Evolutionary conservation across 2,888 invertebrate species (phyloP), one percentile per base, ranked within the genome.

Genomic region (Calliopum simillimum): DNA sequence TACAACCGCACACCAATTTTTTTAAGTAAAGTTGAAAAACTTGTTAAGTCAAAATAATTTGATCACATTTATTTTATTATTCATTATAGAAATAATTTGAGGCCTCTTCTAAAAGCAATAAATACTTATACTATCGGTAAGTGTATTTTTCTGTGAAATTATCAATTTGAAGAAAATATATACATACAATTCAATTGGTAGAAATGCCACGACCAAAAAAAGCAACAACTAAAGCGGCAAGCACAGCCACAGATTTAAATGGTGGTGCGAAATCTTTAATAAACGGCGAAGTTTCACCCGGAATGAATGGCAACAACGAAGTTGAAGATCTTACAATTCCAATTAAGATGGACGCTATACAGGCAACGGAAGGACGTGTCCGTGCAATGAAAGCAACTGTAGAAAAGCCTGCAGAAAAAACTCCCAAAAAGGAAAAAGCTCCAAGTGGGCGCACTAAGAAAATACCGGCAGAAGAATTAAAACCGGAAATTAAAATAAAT

Each of bases 161-260:
- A 1, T 33, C 8, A 33, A 8, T 6, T 33, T 6, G 33, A 8
- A 33, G 33, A 5, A 33, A 33, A 33, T 33, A 8, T 33, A 6
- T 33, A 33, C 33, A 33, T 33, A 5, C 5, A 33, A 33, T 8
- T 33, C 1, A 33, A 33, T n/a, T n/a, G 8, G 33, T 8, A 33
- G 33, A 5, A 67, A 82, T 82, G 81, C 82, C 81, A 23, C 76
- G 80, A 64, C 71, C 70, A 25, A 82, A 79, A 74, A n/a, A n/a
- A n/a, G 70, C 62, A 51, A 63, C 70, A 58, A 76, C 71, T 62
- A 80, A 78, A 70, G 71, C 71, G 73, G 55, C 44, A 53, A 8
- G 19, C 16, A 68, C 47, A 59, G 64, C 61, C 25, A 19, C 19
- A 56, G 19, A 33, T 13, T 23, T 12, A 64, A 70, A 64, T 23